Evolutionary conservation across 2,888 invertebrate genomes (phyloP).

Genomic region (Euphydryas editha): DNA sequence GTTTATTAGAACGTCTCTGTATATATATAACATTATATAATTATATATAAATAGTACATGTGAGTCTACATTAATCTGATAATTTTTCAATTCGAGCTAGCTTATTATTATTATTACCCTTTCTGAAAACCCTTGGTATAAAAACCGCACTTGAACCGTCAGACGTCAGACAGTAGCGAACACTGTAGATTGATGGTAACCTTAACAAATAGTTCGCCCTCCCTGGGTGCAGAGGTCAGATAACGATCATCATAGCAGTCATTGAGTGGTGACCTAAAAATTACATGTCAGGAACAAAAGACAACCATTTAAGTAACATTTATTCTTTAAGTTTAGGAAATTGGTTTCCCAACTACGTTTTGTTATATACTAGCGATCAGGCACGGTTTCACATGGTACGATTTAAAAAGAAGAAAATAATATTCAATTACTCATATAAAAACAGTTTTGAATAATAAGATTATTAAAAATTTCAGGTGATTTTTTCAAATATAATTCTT

Average conservation of each 20-base stretch:
- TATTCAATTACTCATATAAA: too few species aligned
- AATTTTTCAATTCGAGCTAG: background rate
- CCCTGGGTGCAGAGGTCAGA: slow-evolving; percentile 9
- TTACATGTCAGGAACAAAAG: background rate
- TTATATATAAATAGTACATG: too few species aligned
- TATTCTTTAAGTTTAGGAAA: background rate
- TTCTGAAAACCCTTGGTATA: background rate
- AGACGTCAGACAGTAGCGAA: background rate
- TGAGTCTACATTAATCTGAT: too few species aligned
- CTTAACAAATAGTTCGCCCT: slow-evolving; percentile 3
- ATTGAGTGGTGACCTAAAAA: slow-evolving; percentile 1
- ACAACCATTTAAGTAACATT: background rate
- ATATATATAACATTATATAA: too few species aligned
- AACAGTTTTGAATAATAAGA: too few species aligned
- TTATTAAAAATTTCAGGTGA: too few species aligned
- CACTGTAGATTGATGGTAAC: background rate
- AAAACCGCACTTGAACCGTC: background rate
- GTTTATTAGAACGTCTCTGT: too few species aligned
- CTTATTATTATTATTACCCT: background rate
- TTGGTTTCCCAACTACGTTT: background rate
- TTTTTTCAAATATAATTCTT: too few species aligned
- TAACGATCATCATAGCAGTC: background rate
- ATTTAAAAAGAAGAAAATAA: too few species aligned
- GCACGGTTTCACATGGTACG: too few species aligned
- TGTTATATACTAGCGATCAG: background rate